phyloP scores from a whole-genome alignment of 2,113 vertebrate genomes.

The Ciconia stormi region DNA sequence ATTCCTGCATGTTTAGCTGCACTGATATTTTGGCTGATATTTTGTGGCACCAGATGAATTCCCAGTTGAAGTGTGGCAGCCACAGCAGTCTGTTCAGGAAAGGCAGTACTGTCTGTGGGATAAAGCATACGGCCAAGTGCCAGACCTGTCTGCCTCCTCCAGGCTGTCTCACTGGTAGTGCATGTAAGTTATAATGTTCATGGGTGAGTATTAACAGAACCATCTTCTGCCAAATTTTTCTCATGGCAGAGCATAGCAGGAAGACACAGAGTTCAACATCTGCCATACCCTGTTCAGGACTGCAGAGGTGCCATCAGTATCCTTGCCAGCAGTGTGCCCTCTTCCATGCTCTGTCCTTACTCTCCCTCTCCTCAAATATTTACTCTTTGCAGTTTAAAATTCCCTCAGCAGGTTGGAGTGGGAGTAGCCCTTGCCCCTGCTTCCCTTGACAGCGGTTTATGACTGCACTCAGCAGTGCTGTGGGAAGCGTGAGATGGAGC shows the following conservation, averaged over 20 bases:
- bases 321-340: background rate
- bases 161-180: fast-evolving
- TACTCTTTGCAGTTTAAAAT: background rate
- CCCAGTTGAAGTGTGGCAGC: background rate
- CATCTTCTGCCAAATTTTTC: background rate
- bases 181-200: background rate
- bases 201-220: background rate
- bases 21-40: background rate
- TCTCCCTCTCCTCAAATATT: background rate
- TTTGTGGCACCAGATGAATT: background rate
- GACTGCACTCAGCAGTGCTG: background rate
- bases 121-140: background rate
- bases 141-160: background rate
- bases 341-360: background rate
- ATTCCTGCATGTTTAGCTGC: background rate
- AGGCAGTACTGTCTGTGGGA: background rate
- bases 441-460: background rate
- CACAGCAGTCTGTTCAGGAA: background rate
- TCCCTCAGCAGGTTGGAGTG: background rate
- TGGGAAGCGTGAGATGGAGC: background rate
- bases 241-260: background rate
- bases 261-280: background rate
- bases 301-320: background rate
- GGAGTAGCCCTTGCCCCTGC: background rate
- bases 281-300: background rate